Conservation (phyloP, 2,888 invertebrate species). For the Podotricha telesiphe region DNA sequence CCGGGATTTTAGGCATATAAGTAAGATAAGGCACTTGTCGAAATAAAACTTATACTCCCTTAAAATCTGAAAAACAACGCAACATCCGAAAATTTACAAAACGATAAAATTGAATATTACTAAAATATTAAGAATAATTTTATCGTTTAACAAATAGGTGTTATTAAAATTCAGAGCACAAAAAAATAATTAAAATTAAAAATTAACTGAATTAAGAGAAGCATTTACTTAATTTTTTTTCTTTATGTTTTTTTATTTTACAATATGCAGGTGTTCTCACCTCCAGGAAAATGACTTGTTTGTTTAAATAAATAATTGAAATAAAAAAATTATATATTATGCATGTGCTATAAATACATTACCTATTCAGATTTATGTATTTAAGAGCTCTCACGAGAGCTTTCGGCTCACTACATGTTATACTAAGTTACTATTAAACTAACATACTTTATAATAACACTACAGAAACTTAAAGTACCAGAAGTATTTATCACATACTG, state of each 20-base stretch:
- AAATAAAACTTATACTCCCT: too few relatives aligned
- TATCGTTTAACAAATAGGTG: not conserved
- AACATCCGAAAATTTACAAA: too few relatives aligned
- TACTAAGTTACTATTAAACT: conserved; percentile 1
- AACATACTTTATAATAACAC: conserved; percentile 9
- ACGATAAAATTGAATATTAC: too few relatives aligned
- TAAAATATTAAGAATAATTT: conserved; percentile 3
- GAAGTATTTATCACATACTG: not conserved
- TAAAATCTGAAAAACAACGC: too few relatives aligned
- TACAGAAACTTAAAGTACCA: conserved; percentile 4
- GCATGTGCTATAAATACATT: not conserved
- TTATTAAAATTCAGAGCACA: not conserved
- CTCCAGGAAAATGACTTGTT: too few relatives aligned
- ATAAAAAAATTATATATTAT: too few relatives aligned
- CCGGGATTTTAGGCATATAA: too few relatives aligned
- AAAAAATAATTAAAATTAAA: not conserved
- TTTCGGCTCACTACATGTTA: conserved; percentile 1
- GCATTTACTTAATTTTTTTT: not conserved
- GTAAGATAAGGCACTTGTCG: too few relatives aligned
- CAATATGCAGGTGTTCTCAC: too few relatives aligned
- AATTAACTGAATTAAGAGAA: not conserved
- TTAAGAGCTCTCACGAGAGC: not conserved
- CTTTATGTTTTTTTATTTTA: not conserved
- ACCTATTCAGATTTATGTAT: not conserved
- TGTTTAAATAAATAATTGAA: too few relatives aligned